These are phyloP conservation scores for Drosophila ananassae DNA, from an alignment of 1,140 invertebrate genomes.

Conservation along the genomic window DNA sequence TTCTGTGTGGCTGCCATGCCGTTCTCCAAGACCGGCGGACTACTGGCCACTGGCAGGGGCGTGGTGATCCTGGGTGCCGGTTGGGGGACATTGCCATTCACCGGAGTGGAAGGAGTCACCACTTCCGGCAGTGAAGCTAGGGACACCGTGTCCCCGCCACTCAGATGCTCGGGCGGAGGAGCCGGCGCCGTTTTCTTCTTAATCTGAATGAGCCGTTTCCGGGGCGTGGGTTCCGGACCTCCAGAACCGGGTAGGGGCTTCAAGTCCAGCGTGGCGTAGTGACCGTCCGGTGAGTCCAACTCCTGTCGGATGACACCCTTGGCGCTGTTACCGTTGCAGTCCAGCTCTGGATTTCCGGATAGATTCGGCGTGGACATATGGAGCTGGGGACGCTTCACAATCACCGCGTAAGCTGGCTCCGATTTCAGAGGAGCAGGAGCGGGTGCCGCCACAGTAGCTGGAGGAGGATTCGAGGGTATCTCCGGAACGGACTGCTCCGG, in stretches of 20 bases:
- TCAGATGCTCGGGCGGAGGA: slow-evolving; percentile 47
- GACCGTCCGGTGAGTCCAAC: slow-evolving; percentile 36
- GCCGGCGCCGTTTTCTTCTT: slow-evolving; percentile 79
- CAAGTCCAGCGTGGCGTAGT: slow-evolving; percentile 66
- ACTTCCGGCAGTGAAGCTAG: slow-evolving; percentile 53
- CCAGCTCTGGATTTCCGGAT: slow-evolving; percentile 31
- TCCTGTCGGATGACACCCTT: slow-evolving; percentile 28
- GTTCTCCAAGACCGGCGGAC: slow-evolving; percentile 17
- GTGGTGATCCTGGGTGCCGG: slow-evolving; percentile 70
- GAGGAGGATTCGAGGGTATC: slow-evolving; percentile 15
- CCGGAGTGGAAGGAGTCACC: slow-evolving; percentile 5
- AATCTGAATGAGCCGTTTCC: slow-evolving; percentile 65
- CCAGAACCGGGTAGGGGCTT: slow-evolving; percentile 25
- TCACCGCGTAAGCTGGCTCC: slow-evolving; percentile 62
- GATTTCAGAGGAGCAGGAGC: slow-evolving; percentile 25
- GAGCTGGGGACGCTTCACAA: slow-evolving; percentile 68
- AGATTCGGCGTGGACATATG: slow-evolving; percentile 82
- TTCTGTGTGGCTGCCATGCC: slow-evolving; percentile 11
- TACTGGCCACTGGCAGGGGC: slow-evolving; percentile 20
- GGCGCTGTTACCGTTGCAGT: slow-evolving; percentile 59
- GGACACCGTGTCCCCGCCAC: slow-evolving; percentile 58
- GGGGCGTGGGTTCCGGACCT: slow-evolving; percentile 72
- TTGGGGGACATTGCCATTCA: slow-evolving; percentile 37
- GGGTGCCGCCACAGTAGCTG: slow-evolving; percentile 3
- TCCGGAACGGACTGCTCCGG: slow-evolving; percentile 68